Conservation (phyloP, 2,797 vertebrate species). For the Pseudochirops corinnae region DNA sequence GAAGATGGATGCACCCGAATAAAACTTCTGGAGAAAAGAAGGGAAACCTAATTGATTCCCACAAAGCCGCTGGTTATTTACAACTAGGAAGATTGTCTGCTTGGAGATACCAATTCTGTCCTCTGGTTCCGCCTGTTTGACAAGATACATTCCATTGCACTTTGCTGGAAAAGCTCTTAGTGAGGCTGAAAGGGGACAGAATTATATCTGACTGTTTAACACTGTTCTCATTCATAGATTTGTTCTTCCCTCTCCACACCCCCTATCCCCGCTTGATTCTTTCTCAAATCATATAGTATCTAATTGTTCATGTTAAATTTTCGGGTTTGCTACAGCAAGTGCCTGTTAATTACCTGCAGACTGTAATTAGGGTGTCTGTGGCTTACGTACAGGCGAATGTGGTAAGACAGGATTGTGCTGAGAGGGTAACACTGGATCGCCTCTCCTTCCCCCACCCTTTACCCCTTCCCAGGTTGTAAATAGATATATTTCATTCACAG, state of each 20-base stretch:
- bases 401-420: constrained; percentile 40
- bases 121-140: constrained; percentile 8
- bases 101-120: constrained; percentile 39
- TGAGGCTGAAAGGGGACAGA: not conserved
- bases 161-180: not conserved
- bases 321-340: constrained; percentile 62
- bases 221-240: constrained; percentile 55
- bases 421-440: not conserved
- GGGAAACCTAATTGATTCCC: constrained; percentile 62
- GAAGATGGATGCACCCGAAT: constrained; percentile 57
- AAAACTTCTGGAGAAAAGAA: constrained; percentile 56
- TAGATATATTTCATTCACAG: constrained; percentile 30
- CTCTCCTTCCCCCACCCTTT: not conserved
- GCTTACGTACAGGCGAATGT: constrained; percentile 18
- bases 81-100: constrained; percentile 64
- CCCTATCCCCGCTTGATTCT: constrained; percentile 7
- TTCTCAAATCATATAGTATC: constrained; percentile 40
- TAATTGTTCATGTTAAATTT: constrained; percentile 72
- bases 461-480: constrained; percentile 45
- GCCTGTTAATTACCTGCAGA: constrained; percentile 71
- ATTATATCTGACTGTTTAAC: constrained; percentile 39
- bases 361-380: constrained; percentile 72
- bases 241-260: constrained; percentile 19
- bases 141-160: not conserved
- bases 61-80: constrained; percentile 66